Evolutionary conservation across 2,888 invertebrate genomes (phyloP).

Genomic region (Sialis fuliginosa): DNA sequence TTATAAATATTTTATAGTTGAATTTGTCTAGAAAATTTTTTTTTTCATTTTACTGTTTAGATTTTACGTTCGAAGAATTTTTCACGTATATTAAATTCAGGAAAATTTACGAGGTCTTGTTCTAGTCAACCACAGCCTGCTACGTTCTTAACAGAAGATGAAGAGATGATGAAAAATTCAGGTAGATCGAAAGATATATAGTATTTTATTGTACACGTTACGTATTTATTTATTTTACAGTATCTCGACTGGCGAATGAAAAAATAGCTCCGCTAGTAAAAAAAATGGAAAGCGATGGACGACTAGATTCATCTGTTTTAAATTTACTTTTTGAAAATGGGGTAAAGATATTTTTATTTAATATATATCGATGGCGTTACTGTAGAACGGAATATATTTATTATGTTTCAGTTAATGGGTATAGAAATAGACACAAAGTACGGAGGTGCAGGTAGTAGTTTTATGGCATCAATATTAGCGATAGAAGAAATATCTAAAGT

Average conservation of each 20-base stretch:
- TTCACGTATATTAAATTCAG: too few relatives aligned
- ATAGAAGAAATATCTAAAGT: conserved; percentile 90
- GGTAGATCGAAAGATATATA: conserved; percentile 33
- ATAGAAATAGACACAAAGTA: conserved; percentile 77
- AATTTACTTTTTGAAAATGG: conserved; percentile 83
- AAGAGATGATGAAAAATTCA: conserved; percentile 78
- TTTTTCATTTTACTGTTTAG: too few relatives aligned
- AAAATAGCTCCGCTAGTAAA: conserved; percentile 75
- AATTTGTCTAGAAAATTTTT: too few relatives aligned
- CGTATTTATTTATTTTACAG: conserved; percentile 31
- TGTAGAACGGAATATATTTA: not conserved
- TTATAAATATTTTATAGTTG: too few relatives aligned
- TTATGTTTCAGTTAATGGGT: conserved; percentile 55
- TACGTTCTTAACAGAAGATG: conserved; percentile 72
- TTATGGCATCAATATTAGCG: conserved; percentile 74
- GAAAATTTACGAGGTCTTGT: too few relatives aligned
- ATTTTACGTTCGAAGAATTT: too few relatives aligned
- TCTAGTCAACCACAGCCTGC: conserved; percentile 36
- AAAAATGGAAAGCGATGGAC: conserved; percentile 82
- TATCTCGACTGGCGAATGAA: conserved; percentile 73
- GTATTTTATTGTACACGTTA: not conserved
- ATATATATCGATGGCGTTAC: not conserved
- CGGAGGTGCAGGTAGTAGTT: conserved; percentile 78
- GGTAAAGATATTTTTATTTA: conserved; percentile 30
- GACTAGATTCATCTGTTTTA: conserved; percentile 59